phyloP scores from a whole-genome alignment of 2,888 invertebrate species.

The Tromatobia lineatoria region DNA sequence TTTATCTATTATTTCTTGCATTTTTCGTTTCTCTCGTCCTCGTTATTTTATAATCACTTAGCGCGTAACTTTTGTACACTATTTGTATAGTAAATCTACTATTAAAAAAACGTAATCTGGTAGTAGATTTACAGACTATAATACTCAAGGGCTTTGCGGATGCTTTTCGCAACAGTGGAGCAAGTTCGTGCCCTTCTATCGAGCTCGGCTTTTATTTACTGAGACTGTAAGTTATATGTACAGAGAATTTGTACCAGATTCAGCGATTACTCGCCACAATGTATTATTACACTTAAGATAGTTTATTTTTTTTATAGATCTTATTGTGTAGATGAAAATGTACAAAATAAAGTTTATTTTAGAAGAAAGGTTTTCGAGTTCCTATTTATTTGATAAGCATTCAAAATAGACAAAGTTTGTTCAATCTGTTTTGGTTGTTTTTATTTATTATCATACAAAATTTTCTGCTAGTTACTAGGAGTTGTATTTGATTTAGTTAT shows the following conservation, averaged over 20 bases:
- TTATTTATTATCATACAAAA: too few relatives aligned
- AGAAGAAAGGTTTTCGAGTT: too few relatives aligned
- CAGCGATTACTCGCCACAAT: constrained; percentile 30
- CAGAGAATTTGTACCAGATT: constrained; percentile 40
- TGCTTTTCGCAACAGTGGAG: background rate
- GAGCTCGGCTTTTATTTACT: constrained; percentile 36
- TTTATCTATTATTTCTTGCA: background rate
- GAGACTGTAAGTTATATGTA: constrained; percentile 56
- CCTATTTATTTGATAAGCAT: too few relatives aligned
- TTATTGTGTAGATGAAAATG: constrained; percentile 29
- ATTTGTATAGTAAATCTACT: constrained; percentile 26
- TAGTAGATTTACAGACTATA: constrained; percentile 21
- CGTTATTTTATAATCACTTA: constrained; percentile 9
- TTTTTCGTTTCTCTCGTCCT: background rate
- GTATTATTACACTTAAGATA: constrained; percentile 61
- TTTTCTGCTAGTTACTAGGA: too few relatives aligned
- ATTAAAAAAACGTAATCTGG: constrained; percentile 8
- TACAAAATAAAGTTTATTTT: constrained; percentile 49
- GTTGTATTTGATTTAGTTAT: too few relatives aligned
- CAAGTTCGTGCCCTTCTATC: background rate
- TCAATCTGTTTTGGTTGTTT: too few relatives aligned
- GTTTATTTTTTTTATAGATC: constrained; percentile 9
- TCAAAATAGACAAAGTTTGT: too few relatives aligned
- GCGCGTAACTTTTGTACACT: constrained; percentile 6
- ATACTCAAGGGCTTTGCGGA: constrained; percentile 32